Evolutionary conservation across 2,113 vertebrate species (phyloP).

Genomic region (Grammomys surdaster): DNA sequence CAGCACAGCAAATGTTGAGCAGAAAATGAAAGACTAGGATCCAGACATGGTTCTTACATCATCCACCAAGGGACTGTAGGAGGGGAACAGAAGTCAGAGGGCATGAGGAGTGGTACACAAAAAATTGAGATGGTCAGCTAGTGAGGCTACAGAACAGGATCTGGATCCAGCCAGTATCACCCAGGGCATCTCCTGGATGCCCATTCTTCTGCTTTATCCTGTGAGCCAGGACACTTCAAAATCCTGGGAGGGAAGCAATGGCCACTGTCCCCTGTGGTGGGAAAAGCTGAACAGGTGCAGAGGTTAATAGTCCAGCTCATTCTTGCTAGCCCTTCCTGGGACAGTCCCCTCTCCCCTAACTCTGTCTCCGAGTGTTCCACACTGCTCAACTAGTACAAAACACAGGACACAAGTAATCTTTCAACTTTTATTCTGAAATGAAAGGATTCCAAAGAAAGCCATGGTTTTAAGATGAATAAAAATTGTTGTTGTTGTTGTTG

Average conservation of each 20-base stretch:
- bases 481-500: not conserved
- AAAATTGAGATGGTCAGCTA: fast-evolving
- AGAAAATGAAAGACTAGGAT: not conserved
- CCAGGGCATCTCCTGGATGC: not conserved
- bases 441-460: not conserved
- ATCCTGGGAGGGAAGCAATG: not conserved
- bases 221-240: not conserved
- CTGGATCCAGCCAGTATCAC: fast-evolving
- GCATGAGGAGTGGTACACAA: not conserved
- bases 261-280: not conserved
- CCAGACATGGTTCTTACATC: not conserved
- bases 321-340: not conserved
- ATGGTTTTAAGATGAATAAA: not conserved
- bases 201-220: not conserved
- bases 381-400: not conserved
- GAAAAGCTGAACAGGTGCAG: too few species aligned
- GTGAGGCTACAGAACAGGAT: not conserved
- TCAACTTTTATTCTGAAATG: not conserved
- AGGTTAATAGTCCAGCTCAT: not conserved
- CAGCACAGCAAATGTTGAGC: not conserved
- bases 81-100: not conserved
- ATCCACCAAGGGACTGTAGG: fast-evolving
- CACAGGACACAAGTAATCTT: not conserved
- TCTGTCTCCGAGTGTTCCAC: not conserved
- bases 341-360: too few species aligned